Evolutionary conservation across 2,113 vertebrate genomes (phyloP), one percentile per base, ranked within the genome.

Genomic region (Anthoscopus minutus): DNA sequence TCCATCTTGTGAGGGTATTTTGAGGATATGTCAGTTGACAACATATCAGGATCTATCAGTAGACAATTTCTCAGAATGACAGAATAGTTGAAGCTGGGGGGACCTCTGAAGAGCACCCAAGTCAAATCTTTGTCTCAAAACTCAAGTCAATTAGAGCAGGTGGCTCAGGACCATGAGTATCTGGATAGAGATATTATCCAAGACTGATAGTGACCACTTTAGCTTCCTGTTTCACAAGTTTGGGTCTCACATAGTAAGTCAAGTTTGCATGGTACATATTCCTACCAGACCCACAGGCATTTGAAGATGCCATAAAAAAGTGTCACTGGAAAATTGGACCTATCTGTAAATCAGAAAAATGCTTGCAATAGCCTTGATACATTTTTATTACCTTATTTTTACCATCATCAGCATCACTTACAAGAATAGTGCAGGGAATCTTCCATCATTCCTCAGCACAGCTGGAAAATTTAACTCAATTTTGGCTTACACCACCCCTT

Each of bases 381-480:
- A 38, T 58, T 92, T 96, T 91, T 65, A 38, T 58, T 79, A 48
- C 67, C 25, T 92, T 33, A 65, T 84, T 94, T 88, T 92, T 71
- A 57, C 77, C 13, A 58, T 6, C 30, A 51, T 83, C 50, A 66
- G n/a, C 40, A 80, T 74, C 67, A 38, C 15, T 94, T 81, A 66
- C 30, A 81, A 44, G 42, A 86, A 94, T 6, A 84, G 28, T 22
- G 17, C 13, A 84, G 42, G 31, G 50, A 84, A 64, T 53, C 57
- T 77, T 12, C 25, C 51, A 37, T 48, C 45, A 64, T 86, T 81
- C 42, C 66, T 77, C 78, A 89, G 57, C 70, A 64, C 84, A 81
- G 86, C 50, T 93, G 81, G 69, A 88, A 86, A 96, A 96, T 66
- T 66, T 45, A 77, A 90, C 61, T 96, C 53, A 54, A 54, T 94